Base-by-base conservation (phyloP, 2,888 invertebrate genomes). In the Trisateles emortualis region DNA sequence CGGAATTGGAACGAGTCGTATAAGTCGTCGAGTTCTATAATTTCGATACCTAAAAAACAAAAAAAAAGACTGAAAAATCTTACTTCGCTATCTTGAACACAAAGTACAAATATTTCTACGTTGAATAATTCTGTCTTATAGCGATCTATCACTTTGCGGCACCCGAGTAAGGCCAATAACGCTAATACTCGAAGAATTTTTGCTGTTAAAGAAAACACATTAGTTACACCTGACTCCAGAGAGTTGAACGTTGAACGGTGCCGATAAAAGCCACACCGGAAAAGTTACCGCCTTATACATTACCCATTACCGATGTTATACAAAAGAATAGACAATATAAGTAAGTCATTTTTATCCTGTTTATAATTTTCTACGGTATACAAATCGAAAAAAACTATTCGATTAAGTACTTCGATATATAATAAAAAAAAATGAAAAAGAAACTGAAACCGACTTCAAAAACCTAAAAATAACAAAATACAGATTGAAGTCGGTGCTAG, bases 211-310 rank as follows among this genome's bases (percentile, higher is more conserved):
- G 55, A 41, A 44, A 40, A 56, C 39, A 39, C 59, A 68, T 66
- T 66, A 68, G 59, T 43, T 22, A 39, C 68, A 66, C 64, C 66
- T 65, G 68, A 51, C 46, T 54, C 22, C 6, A 33, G 32, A 40
- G 19, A n/a, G 24, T 16, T 39, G n/a, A n/a, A n/a, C n/a, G n/a
- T n/a, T 26, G 11, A 35, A 43, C n/a, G 11, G 10, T 47, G 4
- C 1, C 32, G 54, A 63, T 57, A 55, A 54, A 46, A 43, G 13
- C 39, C 42, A 47, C 33, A 11, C 11, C 14, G 39, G 30, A 45
- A 33, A 58, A 47, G 54, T 54, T 67, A 62, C 48, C 3, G 19
- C 14, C 17, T 6, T 24, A 14, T 14, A 14, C 14, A 32, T 47
- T 39, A 19, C 6, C 8, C 0, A 5, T 3, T 13, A 13, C 5